Conservation (phyloP, 1,140 invertebrate genomes). For the Drosophila mauritiana region DNA sequence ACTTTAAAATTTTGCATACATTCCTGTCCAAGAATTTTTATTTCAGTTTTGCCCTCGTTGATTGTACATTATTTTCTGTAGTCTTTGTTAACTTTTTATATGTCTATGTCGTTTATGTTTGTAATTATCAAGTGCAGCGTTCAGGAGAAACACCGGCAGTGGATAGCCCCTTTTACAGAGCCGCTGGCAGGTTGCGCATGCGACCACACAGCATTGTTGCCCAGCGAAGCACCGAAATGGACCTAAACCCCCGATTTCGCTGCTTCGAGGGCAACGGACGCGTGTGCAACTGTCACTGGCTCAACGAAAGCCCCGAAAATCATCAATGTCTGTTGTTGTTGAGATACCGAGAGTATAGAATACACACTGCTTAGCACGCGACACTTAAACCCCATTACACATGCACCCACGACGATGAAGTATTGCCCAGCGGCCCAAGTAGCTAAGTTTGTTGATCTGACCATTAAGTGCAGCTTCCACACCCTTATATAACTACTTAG, state of each 20-base stretch:
- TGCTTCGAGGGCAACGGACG: conserved; percentile 48
- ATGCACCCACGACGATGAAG: conserved; percentile 42
- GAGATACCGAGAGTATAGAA: conserved; percentile 30
- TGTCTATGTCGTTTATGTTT: conserved; percentile 61
- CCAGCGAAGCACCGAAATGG: conserved; percentile 62
- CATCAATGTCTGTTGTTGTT: conserved; percentile 73
- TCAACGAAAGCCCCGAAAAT: conserved; percentile 20
- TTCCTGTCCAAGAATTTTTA: conserved; percentile 64
- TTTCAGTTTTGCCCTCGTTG: conserved; percentile 17
- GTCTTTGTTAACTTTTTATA: conserved; percentile 56
- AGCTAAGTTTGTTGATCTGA: conserved; percentile 74
- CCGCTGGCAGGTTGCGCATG: conserved; percentile 47
- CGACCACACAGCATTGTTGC: conserved; percentile 67
- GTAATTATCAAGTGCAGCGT: conserved; percentile 45
- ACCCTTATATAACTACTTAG: conserved; percentile 42
- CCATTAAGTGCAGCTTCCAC: conserved; percentile 59
- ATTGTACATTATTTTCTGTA: conserved; percentile 55
- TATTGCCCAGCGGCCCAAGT: conserved; percentile 76
- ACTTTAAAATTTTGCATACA: conserved; percentile 64
- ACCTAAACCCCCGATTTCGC: conserved; percentile 52
- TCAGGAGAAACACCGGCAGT: conserved; percentile 28
- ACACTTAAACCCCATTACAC: conserved; percentile 8
- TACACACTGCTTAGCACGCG: conserved; percentile 51
- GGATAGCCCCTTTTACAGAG: conserved; percentile 19
- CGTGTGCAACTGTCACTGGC: conserved; percentile 54